Conservation (phyloP, 2,888 invertebrate genomes). For the Heliconius cydno region DNA sequence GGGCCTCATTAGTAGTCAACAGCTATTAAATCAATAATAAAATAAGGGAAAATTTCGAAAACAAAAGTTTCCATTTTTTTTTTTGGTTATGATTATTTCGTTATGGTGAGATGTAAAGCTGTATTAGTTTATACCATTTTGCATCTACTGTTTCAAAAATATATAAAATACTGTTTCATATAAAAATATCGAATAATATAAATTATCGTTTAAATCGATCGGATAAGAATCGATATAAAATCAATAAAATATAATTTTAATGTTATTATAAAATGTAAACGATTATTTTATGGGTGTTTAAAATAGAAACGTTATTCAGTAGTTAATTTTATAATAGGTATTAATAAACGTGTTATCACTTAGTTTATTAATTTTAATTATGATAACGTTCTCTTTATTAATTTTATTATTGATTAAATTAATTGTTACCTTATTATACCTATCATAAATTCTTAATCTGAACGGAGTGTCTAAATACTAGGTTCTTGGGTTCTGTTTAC, state of each 20-base stretch:
- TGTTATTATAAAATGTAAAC: background rate
- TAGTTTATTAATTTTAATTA: background rate
- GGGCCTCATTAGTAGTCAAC: no score
- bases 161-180: no score
- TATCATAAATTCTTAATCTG: no score
- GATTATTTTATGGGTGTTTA: background rate
- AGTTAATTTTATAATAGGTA: background rate
- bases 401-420: background rate
- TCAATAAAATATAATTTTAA: slow-evolving; percentile 2
- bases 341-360: background rate
- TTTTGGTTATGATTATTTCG: background rate
- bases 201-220: background rate
- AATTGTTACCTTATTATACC: background rate
- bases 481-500: no score
- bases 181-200: slow-evolving; percentile 1
- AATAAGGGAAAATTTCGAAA: no score
- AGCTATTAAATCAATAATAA: no score
- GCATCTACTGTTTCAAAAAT: background rate
- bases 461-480: no score
- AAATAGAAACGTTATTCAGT: background rate
- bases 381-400: background rate
- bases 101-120: background rate
- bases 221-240: background rate
- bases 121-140: background rate
- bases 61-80: no score